These are phyloP conservation scores for Synanthedon vespiformis DNA, from an alignment of 2,888 invertebrate genomes.

Conservation along the genomic window DNA sequence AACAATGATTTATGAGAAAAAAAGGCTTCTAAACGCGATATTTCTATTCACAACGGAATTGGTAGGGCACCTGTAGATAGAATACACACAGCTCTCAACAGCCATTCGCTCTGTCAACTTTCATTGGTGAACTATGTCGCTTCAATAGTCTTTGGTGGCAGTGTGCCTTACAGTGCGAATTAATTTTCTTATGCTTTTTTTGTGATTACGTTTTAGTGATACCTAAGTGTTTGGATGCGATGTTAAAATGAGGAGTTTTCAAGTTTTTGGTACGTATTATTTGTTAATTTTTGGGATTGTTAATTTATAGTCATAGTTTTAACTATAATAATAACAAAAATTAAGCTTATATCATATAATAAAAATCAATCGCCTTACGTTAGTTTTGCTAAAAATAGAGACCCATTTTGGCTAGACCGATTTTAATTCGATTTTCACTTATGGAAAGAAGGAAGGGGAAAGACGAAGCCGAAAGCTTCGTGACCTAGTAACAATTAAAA, in stretches of 20 bases:
- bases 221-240: constrained; percentile 10
- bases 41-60: not conserved
- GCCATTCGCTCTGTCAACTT: not conserved
- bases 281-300: no score
- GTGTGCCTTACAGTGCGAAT: constrained; percentile 1
- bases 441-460: no score
- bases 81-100: not conserved
- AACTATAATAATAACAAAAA: no score
- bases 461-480: no score
- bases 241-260: constrained; percentile 18
- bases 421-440: no score
- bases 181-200: no score
- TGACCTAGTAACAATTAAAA: no score
- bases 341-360: no score
- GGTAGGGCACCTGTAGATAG: not conserved
- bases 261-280: constrained; percentile 11
- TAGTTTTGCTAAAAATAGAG: no score
- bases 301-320: no score
- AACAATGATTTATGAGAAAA: not conserved
- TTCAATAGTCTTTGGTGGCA: constrained; percentile 8
- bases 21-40: not conserved
- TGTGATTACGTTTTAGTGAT: not conserved
- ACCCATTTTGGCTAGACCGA: no score
- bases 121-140: not conserved
- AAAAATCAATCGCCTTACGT: no score